These are phyloP conservation scores for Belonocnema kinseyi DNA, from an alignment of 1,140 invertebrate species.

Conservation along the genomic window DNA sequence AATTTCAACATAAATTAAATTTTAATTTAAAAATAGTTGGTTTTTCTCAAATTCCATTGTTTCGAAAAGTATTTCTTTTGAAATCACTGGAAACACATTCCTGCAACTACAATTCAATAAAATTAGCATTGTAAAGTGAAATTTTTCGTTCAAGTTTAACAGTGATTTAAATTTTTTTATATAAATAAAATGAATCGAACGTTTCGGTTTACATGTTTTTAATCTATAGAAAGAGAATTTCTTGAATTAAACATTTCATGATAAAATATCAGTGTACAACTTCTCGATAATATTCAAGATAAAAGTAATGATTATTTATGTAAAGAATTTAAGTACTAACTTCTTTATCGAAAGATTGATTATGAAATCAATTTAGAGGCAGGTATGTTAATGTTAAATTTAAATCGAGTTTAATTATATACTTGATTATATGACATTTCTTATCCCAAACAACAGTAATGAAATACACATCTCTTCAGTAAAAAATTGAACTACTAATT, in stretches of 20 bases:
- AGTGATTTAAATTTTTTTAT: too few relatives aligned
- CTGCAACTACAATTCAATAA: too few relatives aligned
- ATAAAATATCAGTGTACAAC: neutral
- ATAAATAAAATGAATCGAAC: too few relatives aligned
- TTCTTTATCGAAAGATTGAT: constrained; percentile 11
- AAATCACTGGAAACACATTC: too few relatives aligned
- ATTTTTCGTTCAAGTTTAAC: too few relatives aligned
- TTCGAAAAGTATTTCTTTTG: too few relatives aligned
- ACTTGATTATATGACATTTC: constrained; percentile 7
- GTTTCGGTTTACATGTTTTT: too few relatives aligned
- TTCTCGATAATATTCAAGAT: constrained; percentile 14
- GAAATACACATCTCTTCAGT: neutral
- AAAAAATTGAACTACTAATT: neutral
- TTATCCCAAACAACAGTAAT: neutral
- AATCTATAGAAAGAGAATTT: neutral
- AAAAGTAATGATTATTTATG: constrained; percentile 17
- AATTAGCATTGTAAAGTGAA: too few relatives aligned
- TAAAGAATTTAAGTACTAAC: constrained; percentile 6
- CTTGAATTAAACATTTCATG: neutral
- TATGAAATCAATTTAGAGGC: constrained; percentile 8
- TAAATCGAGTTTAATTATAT: neutral
- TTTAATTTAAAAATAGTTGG: too few relatives aligned
- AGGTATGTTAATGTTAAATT: constrained; percentile 9
- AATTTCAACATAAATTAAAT: too few relatives aligned
- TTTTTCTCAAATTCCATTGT: too few relatives aligned